Evolutionary conservation across 1,140 invertebrate species (phyloP), one percentile per base, ranked within the genome.

Genomic region (Chlorops oryzae): DNA sequence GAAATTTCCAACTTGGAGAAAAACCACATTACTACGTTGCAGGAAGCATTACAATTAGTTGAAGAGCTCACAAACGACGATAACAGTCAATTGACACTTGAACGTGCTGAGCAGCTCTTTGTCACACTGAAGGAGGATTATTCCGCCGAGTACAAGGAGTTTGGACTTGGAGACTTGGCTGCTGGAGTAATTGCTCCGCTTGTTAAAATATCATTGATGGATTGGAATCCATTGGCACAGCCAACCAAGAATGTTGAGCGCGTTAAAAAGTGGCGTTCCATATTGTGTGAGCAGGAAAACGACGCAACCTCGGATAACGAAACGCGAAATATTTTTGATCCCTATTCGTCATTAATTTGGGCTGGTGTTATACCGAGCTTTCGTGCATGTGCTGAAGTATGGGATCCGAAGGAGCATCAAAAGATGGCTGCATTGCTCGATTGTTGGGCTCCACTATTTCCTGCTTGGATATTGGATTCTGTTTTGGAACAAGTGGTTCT

Each of bases 281-380:
- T 89, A 52, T 62, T 90, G 38, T 79, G 80, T 50, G 74, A 65
- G 40, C 59, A 68, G 2, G 48, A 50, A 12, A 27, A 17, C 10
- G 47, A 1, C 48, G 51, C 9, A 9, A 28, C 57, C 52, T 37
- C 75, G 47, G n/a, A n/a, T n/a, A n/a, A n/a, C n/a, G 54, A 62
- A 17, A 75, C 75, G 45, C 72, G 75, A 51, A 77, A 74, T 49
- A 71, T 78, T 41, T 82, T 87, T 71, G 82, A 85, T 64, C 84
- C 87, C 1, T 92, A 90, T 63, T 84, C 89, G 62, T 79, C 79
- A 56, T 73, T 96, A 4, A 75, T 96, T 46, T 96, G 92, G 92
- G 86, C 92, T 51, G 82, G 87, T 1, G 91, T 92, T 83, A 87
- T 95, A 80, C 92, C 92, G 24, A 78, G 59, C 17, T 75, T 73